Conservation (phyloP, 23 tunicate genomes). For the Diplosoma virens region DNA sequence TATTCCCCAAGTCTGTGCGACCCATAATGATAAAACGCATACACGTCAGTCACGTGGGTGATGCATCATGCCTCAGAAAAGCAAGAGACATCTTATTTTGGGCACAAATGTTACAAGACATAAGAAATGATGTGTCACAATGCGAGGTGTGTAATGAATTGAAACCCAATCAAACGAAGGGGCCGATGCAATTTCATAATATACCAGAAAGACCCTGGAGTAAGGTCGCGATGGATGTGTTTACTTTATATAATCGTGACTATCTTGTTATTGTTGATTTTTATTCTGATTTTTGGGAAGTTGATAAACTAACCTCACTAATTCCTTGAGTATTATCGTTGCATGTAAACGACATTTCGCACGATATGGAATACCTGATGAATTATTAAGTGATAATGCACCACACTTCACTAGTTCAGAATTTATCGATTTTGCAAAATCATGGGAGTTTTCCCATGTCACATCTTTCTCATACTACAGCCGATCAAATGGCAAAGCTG, state of each 20-base stretch:
- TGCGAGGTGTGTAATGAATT: neutral
- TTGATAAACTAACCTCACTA: neutral
- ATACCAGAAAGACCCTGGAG: neutral
- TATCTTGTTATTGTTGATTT: neutral
- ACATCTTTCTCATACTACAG: too few relatives aligned
- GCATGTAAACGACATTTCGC: neutral
- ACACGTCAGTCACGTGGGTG: conserved; percentile 4
- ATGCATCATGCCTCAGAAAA: neutral
- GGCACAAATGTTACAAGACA: conserved; percentile 1
- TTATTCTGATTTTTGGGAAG: neutral
- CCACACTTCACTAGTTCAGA: too few relatives aligned
- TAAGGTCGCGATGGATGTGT: neutral
- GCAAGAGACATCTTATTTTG: neutral
- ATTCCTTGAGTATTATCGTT: neutral
- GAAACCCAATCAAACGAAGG: neutral
- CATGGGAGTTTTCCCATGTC: too few relatives aligned
- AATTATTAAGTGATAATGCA: too few relatives aligned
- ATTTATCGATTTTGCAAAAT: too few relatives aligned
- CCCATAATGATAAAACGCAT: neutral
- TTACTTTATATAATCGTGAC: neutral
- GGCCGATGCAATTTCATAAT: neutral
- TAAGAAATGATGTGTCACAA: neutral
- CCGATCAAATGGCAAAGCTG: too few relatives aligned
- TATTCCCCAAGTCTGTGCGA: neutral
- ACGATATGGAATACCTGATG: too few relatives aligned